Base-by-base conservation (phyloP, 1,140 invertebrate genomes). In the Bursaphelenchus mucronatus region DNA sequence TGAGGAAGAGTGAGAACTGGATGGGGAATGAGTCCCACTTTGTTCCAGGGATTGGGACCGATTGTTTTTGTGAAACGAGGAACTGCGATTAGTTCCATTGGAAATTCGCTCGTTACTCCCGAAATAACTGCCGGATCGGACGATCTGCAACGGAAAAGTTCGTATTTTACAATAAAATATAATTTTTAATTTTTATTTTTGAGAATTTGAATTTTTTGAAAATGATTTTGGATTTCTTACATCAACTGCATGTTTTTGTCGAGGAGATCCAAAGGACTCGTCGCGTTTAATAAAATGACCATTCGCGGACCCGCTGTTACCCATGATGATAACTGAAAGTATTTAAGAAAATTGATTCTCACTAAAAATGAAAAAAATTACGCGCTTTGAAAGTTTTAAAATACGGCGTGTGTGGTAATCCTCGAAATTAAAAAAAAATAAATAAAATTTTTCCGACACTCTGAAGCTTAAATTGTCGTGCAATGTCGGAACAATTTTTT, bases 1-100 rank as follows among this genome's bases (percentile, higher is more conserved):
- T 11, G 61, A 65, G 21, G 57, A 63, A 55, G 50, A 61, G 44
- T 19, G 15, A 17, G 45, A 61, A 61, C 57, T 57, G 21, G 70
- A 74, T 1, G 69, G 69, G 9, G 69, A 70, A 61, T 70, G 68
- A 10, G 50, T 58, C 17, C 64, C 70, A 63, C 66, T 70, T 15
- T 64, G 63, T 30, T 64, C 63, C 57, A 64, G n/a, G 10, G 44
- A 54, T 51, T 64, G 63, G 15, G 61, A 65, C 46, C 63, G 56
- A 50, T 62, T 64, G 7, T 41, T 21, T 50, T 59, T 39, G 19
- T 59, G 57, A 9, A 59, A 59, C 2, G 57, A 59, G 41, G 41
- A 6, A n/a, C 40, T 44, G 0, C 57, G 57, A 2, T 41, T 2
- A 45, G 13, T 13, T 39, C 41, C 30, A n/a, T n/a, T 44, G 1